These are phyloP conservation scores for Heliconius erato DNA, from an alignment of 2,888 invertebrate species.

Conservation along the genomic window DNA sequence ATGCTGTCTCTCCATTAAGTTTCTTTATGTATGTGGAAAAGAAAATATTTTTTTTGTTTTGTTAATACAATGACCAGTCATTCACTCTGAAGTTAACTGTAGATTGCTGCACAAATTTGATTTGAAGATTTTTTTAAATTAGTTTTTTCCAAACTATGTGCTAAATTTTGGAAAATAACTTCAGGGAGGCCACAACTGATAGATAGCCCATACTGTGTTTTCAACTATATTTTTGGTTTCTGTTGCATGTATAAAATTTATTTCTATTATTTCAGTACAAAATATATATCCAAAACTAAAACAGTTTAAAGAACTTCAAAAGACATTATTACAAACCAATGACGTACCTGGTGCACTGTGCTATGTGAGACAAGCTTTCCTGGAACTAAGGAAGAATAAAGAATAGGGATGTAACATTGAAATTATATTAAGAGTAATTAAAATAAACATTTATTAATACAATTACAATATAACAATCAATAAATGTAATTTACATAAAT, in stretches of 20 bases:
- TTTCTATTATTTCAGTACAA: slow-evolving; percentile 65
- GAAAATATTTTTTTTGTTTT: too few species aligned
- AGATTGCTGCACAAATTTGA: neutral
- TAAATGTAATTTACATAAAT: slow-evolving; percentile 16
- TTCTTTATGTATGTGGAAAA: too few species aligned
- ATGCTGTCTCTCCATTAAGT: too few species aligned
- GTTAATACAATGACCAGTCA: neutral
- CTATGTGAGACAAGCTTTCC: slow-evolving; percentile 70
- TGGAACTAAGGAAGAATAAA: slow-evolving; percentile 49
- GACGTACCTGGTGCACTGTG: slow-evolving; percentile 75
- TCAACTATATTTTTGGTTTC: too few species aligned
- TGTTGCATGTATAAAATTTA: neutral
- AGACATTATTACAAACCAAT: slow-evolving; percentile 68
- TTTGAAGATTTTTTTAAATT: neutral
- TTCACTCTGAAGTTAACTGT: neutral
- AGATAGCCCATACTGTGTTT: neutral
- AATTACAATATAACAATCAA: slow-evolving; percentile 46
- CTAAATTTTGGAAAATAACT: neutral
- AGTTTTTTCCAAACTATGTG: neutral
- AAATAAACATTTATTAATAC: slow-evolving; percentile 52
- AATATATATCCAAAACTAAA: slow-evolving; percentile 68
- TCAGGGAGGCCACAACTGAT: neutral
- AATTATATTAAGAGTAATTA: slow-evolving; percentile 30
- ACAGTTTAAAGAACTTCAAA: slow-evolving; percentile 66
- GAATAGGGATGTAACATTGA: slow-evolving; percentile 22